A percentile compares a stretch with the other conserved stretches of the same genome.
These are phyloP conservation scores for Liolophura sinensis DNA, from an alignment of 1,140 invertebrate species.

Conservation along the genomic window DNA sequence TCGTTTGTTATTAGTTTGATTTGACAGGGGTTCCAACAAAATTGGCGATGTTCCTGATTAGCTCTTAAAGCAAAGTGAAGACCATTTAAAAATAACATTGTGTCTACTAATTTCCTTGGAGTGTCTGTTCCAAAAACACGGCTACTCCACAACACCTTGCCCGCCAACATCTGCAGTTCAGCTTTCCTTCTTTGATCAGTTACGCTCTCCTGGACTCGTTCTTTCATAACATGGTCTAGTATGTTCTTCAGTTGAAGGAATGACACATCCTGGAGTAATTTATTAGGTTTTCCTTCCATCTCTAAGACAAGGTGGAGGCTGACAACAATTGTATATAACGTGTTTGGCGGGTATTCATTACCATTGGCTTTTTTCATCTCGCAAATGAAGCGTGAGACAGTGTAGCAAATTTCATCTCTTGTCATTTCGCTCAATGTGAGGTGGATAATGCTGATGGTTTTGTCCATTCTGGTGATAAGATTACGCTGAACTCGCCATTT, in stretches of 20 bases:
- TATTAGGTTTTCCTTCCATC: background rate
- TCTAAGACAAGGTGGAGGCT: constrained; percentile 4
- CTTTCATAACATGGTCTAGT: constrained; percentile 7
- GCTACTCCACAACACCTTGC: constrained; percentile 6
- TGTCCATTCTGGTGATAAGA: too few species aligned
- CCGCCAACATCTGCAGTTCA: background rate
- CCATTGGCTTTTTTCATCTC: constrained; percentile 9
- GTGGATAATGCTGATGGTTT: too few species aligned
- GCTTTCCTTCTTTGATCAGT: background rate
- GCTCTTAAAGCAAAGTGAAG: constrained; percentile 7
- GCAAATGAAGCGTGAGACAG: constrained; percentile 10
- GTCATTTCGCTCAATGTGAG: too few species aligned
- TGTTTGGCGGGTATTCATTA: constrained; percentile 4
- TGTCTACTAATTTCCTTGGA: constrained; percentile 4
- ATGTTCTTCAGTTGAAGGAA: constrained; percentile 13
- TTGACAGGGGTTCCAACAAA: too few species aligned
- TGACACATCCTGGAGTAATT: constrained; percentile 4
- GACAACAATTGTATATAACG: constrained; percentile 1
- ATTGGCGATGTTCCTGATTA: too few species aligned
- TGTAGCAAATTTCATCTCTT: constrained; percentile 5
- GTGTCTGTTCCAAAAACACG: background rate
- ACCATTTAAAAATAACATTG: constrained; percentile 6
- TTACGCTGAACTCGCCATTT: too few species aligned
- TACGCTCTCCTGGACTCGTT: background rate
- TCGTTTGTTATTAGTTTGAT: too few species aligned